Conservation (phyloP, 2,888 invertebrate species). For the Rotaria sp. region DNA sequence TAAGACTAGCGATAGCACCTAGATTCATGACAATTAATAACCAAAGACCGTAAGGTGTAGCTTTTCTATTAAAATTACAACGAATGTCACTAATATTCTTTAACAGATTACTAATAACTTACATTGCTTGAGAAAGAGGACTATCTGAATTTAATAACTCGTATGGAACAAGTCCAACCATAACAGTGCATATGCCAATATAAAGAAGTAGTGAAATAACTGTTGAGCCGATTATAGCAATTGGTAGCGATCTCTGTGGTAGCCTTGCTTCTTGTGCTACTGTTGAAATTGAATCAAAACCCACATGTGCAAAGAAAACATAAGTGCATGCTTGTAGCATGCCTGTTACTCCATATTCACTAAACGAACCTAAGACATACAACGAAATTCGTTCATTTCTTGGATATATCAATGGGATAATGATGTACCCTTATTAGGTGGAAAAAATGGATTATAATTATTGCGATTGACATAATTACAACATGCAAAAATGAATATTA, state of each 20-base stretch:
- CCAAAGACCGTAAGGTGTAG: background rate
- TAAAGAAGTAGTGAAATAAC: background rate
- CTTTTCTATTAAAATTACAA: background rate
- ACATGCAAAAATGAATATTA: background rate
- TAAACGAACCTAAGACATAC: background rate
- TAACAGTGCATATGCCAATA: background rate
- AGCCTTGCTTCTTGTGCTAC: conserved; percentile 26
- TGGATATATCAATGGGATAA: background rate
- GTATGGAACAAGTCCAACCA: conserved; percentile 17
- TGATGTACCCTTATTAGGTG: background rate
- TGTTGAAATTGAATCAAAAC: conserved; percentile 37
- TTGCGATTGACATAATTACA: background rate
- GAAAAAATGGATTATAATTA: background rate
- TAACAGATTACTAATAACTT: background rate
- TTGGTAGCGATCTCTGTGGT: conserved; percentile 23
- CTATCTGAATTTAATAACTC: conserved; percentile 11
- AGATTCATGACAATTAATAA: background rate
- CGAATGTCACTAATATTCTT: background rate
- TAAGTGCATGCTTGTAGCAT: background rate
- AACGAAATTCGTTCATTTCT: background rate
- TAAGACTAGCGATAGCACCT: conserved; percentile 11
- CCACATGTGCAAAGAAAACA: conserved; percentile 35
- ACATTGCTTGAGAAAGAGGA: background rate
- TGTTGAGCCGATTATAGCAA: conserved; percentile 21
- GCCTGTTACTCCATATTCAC: conserved; percentile 1